A percentile compares a stretch with the other conserved stretches of the same genome.
phyloP scores from a whole-genome alignment of 2,888 invertebrate species.

The Tortricodes alternella region DNA sequence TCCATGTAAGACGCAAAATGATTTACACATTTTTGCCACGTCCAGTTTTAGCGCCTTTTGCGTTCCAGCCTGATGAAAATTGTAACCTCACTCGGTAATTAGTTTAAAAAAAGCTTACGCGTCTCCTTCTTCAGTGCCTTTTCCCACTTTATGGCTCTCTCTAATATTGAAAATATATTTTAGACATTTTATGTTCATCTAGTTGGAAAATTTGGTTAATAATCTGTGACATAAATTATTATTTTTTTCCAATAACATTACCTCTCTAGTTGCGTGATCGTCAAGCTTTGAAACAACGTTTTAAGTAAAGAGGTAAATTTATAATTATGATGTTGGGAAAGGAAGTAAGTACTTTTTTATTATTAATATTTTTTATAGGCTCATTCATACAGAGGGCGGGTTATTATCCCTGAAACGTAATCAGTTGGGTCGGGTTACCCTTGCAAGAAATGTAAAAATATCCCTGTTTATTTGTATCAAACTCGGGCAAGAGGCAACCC shows the following conservation, averaged over 20 bases:
- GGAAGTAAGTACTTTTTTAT: conserved; percentile 57
- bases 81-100: conserved; percentile 60
- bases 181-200: neutral
- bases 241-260: conserved; percentile 14
- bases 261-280: conserved; percentile 5
- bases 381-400: conserved; percentile 42
- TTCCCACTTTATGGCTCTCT: conserved; percentile 30
- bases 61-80: conserved; percentile 68
- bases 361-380: conserved; percentile 60
- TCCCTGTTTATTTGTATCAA: conserved; percentile 82
- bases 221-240: conserved; percentile 15
- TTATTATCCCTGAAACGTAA: conserved; percentile 77
- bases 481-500: conserved; percentile 77
- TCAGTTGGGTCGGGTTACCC: conserved; percentile 79
- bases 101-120: conserved; percentile 51
- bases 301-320: conserved; percentile 18
- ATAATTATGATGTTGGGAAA: conserved; percentile 32
- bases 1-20: conserved; percentile 58
- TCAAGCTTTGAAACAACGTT: conserved; percentile 15
- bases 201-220: conserved; percentile 10
- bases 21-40: conserved; percentile 49
- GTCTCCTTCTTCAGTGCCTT: conserved; percentile 41
- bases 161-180: neutral
- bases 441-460: conserved; percentile 79
- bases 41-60: conserved; percentile 60